Conservation (phyloP, 1,140 invertebrate genomes). For the Patella vulgata region DNA sequence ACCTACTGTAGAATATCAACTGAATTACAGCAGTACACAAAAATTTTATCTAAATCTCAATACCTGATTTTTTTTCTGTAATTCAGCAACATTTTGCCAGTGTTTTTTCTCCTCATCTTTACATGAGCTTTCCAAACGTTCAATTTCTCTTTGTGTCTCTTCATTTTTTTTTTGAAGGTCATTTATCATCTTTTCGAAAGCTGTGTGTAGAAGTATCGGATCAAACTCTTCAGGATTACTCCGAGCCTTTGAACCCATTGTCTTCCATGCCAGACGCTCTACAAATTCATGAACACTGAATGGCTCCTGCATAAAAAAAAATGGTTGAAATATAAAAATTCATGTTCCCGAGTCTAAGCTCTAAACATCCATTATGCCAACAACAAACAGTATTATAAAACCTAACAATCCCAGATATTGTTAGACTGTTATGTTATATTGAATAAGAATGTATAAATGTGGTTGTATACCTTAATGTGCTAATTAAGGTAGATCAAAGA, state of each 20-base stretch:
- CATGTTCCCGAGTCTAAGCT: not conserved
- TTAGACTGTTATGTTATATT: constrained; percentile 1
- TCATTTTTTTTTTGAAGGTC: constrained; percentile 83
- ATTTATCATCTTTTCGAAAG: constrained; percentile 91
- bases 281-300: constrained; percentile 98
- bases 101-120: constrained; percentile 89
- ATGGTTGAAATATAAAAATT: too few species aligned
- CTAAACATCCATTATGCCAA: not conserved
- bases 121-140: constrained; percentile 82
- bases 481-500: too few species aligned
- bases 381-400: too few species aligned
- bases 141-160: constrained; percentile 87
- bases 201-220: constrained; percentile 78
- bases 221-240: constrained; percentile 69
- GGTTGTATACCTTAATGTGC: too few species aligned
- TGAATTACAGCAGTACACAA: too few species aligned
- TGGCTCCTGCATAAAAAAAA: constrained; percentile 76
- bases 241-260: constrained; percentile 74
- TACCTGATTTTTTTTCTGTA: constrained; percentile 89
- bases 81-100: constrained; percentile 81
- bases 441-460: not conserved
- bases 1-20: too few species aligned
- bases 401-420: not conserved
- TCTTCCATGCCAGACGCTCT: constrained; percentile 93
- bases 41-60: constrained; percentile 8